Conservation (phyloP, 2,797 vertebrate species). For the Bryconaethiops microstoma region DNA sequence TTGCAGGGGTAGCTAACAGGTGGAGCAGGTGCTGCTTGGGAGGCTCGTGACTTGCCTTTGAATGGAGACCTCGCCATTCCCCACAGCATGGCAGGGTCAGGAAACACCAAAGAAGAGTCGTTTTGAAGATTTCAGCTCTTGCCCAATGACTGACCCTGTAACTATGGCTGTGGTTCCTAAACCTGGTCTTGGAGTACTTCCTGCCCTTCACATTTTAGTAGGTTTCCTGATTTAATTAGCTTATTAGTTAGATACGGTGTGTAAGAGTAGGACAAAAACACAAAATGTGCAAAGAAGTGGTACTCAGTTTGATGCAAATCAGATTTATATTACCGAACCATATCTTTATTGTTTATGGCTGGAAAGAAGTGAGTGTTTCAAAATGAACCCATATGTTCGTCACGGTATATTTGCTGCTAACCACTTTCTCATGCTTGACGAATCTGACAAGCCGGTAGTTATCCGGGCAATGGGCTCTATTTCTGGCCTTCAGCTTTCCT, state of each 20-base stretch:
- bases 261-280: neutral
- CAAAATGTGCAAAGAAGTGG: neutral
- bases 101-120: neutral
- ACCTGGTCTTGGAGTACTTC: neutral
- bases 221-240: neutral
- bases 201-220: neutral
- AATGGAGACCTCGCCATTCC: constrained; percentile 19
- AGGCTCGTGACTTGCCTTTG: constrained; percentile 47
- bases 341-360: no score
- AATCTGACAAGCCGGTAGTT: neutral
- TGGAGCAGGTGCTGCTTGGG: constrained; percentile 37
- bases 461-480: neutral
- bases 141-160: no score
- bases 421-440: neutral
- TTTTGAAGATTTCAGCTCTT: neutral
- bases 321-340: no score
- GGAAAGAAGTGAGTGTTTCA: no score
- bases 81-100: constrained; percentile 26
- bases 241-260: neutral
- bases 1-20: constrained; percentile 33
- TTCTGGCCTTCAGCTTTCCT: neutral
- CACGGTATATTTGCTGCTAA: no score
- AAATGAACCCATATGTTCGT: no score
- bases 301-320: neutral
- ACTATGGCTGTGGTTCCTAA: neutral